Evolutionary conservation across 1,140 invertebrate species (phyloP), one percentile per base, ranked within the genome.

Genomic region (Goniozus legneri): DNA sequence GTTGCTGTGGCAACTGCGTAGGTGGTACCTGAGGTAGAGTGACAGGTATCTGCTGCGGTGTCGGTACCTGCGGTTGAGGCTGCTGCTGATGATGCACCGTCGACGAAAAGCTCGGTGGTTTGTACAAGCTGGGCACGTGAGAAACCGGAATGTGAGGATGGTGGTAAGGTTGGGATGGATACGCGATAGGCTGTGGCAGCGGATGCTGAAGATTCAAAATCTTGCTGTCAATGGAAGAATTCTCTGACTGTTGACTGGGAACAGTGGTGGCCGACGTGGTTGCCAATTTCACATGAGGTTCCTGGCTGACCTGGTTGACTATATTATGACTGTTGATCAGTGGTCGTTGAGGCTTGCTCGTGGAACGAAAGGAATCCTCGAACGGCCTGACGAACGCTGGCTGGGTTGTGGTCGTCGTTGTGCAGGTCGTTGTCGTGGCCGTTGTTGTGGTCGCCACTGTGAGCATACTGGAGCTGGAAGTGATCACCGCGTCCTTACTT

Each of bases 361-460:
- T 58, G 20, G 66, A 50, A 15, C 70, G 57, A 43, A 74, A 73
- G 3, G 66, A 73, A 43, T 79, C 75, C 44, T 77, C 76, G 40
- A 78, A 78, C 2, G 76, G 76, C n/a, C 76, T 60, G 3, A 77
- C 75, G 46, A 79, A 78, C 15, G 68, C 58, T 12, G 69, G 75
- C 16, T 71, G 68, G 14, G 50, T 39, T 14, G 54, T 51, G n/a
- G 37, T 24, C 19, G 33, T 47, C 2, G 47, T 32, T 24, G 38
- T 46, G 15, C 44, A 45, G 8, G 44, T 27, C 18, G 47, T 35
- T 3, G 57, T 58, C 18, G 44, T 51, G 20, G 39, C 12, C 31
- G 51, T 36, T 37, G 43, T 42, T 18, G 47, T 51, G 14, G 37
- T 39, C 13, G 43, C 44, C 10, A 47, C 6, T 33, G n/a, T 33